Evolutionary conservation across 2,113 vertebrate species (phyloP).

Genomic region (Mola mola): DNA sequence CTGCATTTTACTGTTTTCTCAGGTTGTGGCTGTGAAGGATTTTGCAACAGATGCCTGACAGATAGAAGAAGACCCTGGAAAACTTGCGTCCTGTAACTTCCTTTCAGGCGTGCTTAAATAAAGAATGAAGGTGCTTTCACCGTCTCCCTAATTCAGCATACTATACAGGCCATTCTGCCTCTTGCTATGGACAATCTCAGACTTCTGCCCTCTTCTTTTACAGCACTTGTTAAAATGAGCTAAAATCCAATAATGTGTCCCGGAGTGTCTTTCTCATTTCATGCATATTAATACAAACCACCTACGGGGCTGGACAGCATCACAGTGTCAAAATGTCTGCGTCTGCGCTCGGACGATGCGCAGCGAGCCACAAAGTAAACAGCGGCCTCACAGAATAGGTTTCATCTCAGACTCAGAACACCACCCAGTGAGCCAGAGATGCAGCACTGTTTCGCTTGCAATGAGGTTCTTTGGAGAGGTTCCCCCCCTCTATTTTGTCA

Average conservation of each 20-base stretch:
- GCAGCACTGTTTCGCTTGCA: slow-evolving; percentile 9
- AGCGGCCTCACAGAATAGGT: slow-evolving; percentile 7
- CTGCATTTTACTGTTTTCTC: no score
- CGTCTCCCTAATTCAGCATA: neutral
- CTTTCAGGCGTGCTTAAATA: slow-evolving; percentile 16
- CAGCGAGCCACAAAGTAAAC: slow-evolving; percentile 9
- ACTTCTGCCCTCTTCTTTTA: neutral
- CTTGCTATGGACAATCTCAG: neutral
- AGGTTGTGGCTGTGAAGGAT: slow-evolving; percentile 9
- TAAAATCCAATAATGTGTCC: slow-evolving; percentile 15
- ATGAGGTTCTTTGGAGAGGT: neutral
- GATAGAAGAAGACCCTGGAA: neutral
- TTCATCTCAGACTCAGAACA: neutral
- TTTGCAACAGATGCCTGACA: slow-evolving; percentile 14
- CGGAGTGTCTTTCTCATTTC: neutral
- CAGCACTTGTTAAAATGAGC: neutral
- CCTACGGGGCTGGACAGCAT: neutral
- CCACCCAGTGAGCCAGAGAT: neutral
- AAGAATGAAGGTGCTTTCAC: neutral
- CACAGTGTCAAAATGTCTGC: slow-evolving; percentile 6
- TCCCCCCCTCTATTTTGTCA: slow-evolving; percentile 9
- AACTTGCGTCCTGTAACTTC: slow-evolving; percentile 23
- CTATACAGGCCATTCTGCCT: neutral
- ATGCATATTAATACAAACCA: neutral
- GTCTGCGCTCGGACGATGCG: slow-evolving; percentile 7